A percentile compares a stretch with the other conserved stretches of the same genome.
These are phyloP conservation scores for Fragum fragum DNA, from an alignment of 2,888 invertebrate species.

Conservation along the genomic window DNA sequence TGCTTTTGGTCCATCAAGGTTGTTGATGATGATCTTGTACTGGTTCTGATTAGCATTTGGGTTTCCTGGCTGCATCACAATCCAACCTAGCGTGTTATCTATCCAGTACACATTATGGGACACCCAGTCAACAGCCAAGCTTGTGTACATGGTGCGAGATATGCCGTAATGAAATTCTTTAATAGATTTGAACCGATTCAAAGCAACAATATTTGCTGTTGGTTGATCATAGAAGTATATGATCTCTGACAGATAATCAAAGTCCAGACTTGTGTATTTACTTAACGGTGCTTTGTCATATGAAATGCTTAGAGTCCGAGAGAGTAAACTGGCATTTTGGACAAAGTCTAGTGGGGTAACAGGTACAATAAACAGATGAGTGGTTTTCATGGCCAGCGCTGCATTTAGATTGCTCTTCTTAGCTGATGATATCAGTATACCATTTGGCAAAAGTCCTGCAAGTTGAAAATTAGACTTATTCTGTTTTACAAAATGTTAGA, in stretches of 20 bases:
- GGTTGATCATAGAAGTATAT: constrained; percentile 18
- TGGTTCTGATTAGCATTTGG: constrained; percentile 29
- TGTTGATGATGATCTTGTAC: constrained; percentile 34
- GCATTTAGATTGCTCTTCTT: constrained; percentile 5
- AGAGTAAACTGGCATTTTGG: background rate
- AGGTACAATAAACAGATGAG: constrained; percentile 16
- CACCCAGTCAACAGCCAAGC: constrained; percentile 62
- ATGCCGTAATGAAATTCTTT: background rate
- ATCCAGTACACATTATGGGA: constrained; percentile 65
- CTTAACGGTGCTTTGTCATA: constrained; percentile 7
- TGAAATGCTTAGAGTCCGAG: background rate
- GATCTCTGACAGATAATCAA: constrained; percentile 6
- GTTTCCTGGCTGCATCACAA: constrained; percentile 56
- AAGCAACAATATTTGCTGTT: constrained; percentile 2
- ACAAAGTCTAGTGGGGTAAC: background rate
- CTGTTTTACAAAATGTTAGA: no score
- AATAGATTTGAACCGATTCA: background rate
- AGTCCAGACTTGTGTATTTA: background rate
- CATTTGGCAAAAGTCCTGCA: background rate
- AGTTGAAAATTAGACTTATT: background rate
- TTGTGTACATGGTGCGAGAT: background rate
- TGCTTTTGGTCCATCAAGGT: constrained; percentile 46
- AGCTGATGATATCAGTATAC: constrained; percentile 12
- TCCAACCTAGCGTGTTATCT: constrained; percentile 52
- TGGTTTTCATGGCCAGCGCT: background rate